phyloP scores from a whole-genome alignment of 2,113 vertebrate species.

The Ia io region DNA sequence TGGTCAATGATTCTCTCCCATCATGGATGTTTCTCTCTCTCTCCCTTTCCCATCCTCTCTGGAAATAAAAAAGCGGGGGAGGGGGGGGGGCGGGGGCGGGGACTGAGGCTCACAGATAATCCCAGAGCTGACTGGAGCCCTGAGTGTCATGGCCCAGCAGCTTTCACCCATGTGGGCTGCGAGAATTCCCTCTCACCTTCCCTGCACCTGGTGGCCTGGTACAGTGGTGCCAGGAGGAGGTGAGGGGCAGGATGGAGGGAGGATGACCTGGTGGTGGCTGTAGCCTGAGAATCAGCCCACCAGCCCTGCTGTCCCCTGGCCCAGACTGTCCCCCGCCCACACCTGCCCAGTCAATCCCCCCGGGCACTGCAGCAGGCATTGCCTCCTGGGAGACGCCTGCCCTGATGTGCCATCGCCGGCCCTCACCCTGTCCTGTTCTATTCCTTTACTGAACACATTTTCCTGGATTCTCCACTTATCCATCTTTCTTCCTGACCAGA shows the following conservation, averaged over 20 bases:
- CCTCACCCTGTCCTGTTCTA: background rate
- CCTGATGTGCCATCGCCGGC: background rate
- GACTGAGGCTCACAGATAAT: background rate
- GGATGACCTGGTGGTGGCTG: background rate
- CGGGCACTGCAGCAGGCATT: rapidly evolving
- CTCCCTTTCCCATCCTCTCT: no score
- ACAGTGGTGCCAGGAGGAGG: background rate
- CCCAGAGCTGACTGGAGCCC: background rate
- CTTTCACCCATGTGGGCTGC: rapidly evolving
- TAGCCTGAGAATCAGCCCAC: background rate
- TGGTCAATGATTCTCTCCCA: no score
- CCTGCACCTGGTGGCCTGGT: rapidly evolving
- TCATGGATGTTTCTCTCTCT: no score
- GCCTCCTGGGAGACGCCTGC: background rate
- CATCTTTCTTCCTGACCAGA: background rate
- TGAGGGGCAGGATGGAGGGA: background rate
- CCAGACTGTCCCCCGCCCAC: background rate
- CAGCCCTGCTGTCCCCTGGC: rapidly evolving
- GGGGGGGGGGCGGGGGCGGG: background rate
- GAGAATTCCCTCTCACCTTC: background rate
- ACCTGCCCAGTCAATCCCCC: rapidly evolving
- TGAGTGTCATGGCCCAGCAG: background rate
- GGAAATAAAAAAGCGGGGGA: no score
- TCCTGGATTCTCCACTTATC: background rate
- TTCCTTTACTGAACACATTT: background rate